Evolutionary conservation across 2,797 vertebrate species (phyloP).

Genomic region (Halcyon smyrnensis): DNA sequence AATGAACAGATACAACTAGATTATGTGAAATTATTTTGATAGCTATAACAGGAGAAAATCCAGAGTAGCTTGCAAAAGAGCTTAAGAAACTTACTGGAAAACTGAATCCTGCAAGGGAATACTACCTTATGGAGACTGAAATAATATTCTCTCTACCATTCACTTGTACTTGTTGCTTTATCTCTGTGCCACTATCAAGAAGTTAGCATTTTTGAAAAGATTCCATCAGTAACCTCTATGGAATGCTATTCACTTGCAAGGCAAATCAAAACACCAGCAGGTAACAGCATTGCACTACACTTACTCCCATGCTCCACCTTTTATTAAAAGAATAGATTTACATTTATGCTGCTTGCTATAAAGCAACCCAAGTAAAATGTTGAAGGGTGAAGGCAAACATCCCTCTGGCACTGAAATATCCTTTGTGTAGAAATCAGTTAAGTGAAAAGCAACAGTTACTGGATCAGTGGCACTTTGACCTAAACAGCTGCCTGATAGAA

Average conservation of each 20-base stretch:
- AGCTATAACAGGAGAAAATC: background rate
- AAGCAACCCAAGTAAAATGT: background rate
- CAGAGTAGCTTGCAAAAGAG: background rate
- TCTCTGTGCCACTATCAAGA: background rate
- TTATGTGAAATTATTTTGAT: background rate
- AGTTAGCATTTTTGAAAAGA: background rate
- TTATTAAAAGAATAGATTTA: background rate
- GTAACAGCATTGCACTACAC: background rate
- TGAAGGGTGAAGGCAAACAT: background rate
- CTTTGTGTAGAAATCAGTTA: background rate
- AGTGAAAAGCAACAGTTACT: background rate
- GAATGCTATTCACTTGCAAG: background rate
- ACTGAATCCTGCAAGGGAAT: background rate
- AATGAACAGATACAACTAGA: background rate
- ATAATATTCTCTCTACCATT: background rate
- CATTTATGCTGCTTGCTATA: background rate
- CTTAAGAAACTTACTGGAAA: background rate
- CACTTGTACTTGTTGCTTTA: background rate
- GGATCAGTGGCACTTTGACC: background rate
- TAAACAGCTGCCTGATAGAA: background rate
- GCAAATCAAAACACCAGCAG: background rate
- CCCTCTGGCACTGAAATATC: background rate
- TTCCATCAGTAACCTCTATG: background rate
- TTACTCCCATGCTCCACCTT: background rate
- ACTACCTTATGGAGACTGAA: background rate